Percentiles rank a stretch among this genome's conserved stretches.
Evolutionary conservation across 2,113 vertebrate species (phyloP).

Genomic region (Amia ocellicauda): DNA sequence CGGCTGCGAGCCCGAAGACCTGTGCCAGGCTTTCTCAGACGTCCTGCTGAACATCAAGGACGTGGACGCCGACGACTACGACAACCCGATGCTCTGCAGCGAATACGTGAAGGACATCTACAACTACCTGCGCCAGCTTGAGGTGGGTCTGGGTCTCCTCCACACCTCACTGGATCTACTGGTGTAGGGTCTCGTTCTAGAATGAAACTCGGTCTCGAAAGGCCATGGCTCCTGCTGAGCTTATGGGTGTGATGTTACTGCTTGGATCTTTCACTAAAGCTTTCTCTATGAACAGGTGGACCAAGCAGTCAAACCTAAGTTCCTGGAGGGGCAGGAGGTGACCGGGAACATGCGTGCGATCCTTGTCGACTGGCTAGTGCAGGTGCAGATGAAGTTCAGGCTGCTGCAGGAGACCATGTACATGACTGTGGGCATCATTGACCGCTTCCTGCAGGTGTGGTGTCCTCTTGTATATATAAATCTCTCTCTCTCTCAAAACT

Average conservation of each 20-base stretch:
- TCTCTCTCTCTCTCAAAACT: not conserved
- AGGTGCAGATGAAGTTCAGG: conserved; percentile 73
- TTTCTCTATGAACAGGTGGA: conserved; percentile 51
- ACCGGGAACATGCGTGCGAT: conserved; percentile 77
- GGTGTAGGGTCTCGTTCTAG: too few species aligned
- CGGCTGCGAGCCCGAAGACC: conserved; percentile 53
- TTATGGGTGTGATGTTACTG: too few species aligned
- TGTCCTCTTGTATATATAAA: too few species aligned
- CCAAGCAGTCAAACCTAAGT: conserved; percentile 62
- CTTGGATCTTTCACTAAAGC: too few species aligned
- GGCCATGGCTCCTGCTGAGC: not conserved
- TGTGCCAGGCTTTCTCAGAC: conserved; percentile 75
- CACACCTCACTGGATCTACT: not conserved
- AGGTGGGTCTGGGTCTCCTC: conserved; percentile 61
- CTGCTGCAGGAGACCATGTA: conserved; percentile 84
- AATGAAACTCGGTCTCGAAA: too few species aligned
- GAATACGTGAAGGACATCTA: conserved; percentile 82
- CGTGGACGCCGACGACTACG: conserved; percentile 65
- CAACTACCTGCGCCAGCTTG: conserved; percentile 70
- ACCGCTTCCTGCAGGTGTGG: conserved; percentile 81
- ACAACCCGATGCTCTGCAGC: conserved; percentile 73
- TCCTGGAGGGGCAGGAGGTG: conserved; percentile 69
- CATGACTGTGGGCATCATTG: conserved; percentile 76
- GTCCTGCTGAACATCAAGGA: conserved; percentile 68
- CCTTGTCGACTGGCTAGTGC: conserved; percentile 84